Evolutionary conservation across 2,797 vertebrate genomes (phyloP).

Genomic region (Malacoraja senta): DNA sequence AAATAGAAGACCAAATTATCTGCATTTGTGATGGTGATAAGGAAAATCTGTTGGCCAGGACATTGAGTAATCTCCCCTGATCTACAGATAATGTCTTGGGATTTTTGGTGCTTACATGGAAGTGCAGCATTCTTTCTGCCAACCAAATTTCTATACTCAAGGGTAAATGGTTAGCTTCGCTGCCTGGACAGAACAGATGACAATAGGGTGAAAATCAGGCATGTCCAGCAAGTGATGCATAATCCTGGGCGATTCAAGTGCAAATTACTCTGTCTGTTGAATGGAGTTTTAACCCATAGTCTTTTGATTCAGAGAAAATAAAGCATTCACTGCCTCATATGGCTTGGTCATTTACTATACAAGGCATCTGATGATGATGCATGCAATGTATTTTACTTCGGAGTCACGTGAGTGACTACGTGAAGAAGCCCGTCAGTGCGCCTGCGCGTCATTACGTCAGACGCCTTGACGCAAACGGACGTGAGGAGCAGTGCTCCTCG

Average conservation of each 20-base stretch:
- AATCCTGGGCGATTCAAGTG: neutral
- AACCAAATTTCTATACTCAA: neutral
- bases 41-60: neutral
- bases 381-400: no score
- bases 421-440: no score
- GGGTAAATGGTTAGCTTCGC: neutral
- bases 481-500: no score
- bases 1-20: neutral
- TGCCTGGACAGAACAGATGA: neutral
- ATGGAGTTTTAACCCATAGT: neutral
- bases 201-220: neutral
- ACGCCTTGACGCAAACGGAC: no score
- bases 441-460: no score
- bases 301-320: neutral
- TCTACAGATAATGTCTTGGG: neutral
- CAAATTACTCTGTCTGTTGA: neutral
- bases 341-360: neutral
- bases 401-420: no score
- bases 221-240: no score
- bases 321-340: neutral
- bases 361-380: neutral
- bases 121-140: neutral
- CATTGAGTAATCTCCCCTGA: neutral
- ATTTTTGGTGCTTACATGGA: neutral
- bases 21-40: neutral